Conservation (phyloP, 2,888 invertebrate genomes). For the Nephrocerus scutellatus region DNA sequence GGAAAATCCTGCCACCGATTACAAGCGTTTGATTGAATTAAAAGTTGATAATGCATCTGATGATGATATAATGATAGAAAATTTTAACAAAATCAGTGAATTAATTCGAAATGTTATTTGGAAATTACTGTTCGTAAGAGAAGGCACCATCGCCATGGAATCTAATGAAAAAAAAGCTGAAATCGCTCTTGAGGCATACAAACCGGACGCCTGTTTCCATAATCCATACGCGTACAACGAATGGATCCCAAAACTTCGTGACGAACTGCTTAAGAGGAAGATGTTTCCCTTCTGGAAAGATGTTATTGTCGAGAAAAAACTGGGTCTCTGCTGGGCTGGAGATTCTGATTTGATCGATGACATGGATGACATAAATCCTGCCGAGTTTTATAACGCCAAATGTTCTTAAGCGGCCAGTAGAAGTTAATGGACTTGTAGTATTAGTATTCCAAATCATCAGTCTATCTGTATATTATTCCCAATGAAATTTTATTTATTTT, state of each 20-base stretch:
- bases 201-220: conserved; percentile 39
- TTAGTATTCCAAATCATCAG: too few species aligned
- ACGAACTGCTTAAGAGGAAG: conserved; percentile 22
- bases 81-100: too few species aligned
- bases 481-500: too few species aligned
- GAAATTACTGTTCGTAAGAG: too few species aligned
- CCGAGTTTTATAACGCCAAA: conserved; percentile 22
- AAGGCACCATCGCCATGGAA: too few species aligned
- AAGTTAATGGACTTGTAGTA: too few species aligned
- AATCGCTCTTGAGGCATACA: conserved; percentile 8
- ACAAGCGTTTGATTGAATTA: too few species aligned
- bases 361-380: conserved; percentile 20
- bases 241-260: conserved; percentile 29
- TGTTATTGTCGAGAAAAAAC: conserved; percentile 20
- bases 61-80: too few species aligned
- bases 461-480: too few species aligned
- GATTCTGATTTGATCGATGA: conserved; percentile 26
- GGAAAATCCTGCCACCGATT: too few species aligned
- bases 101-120: too few species aligned
- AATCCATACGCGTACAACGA: conserved; percentile 30
- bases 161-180: conserved; percentile 9
- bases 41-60: too few species aligned
- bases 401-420: conserved; percentile 1
- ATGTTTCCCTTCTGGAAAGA: conserved; percentile 26
- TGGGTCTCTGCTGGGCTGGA: conserved; percentile 25